Evolutionary conservation across 2,888 invertebrate genomes (phyloP).

Genomic region (Agrotis puta): DNA sequence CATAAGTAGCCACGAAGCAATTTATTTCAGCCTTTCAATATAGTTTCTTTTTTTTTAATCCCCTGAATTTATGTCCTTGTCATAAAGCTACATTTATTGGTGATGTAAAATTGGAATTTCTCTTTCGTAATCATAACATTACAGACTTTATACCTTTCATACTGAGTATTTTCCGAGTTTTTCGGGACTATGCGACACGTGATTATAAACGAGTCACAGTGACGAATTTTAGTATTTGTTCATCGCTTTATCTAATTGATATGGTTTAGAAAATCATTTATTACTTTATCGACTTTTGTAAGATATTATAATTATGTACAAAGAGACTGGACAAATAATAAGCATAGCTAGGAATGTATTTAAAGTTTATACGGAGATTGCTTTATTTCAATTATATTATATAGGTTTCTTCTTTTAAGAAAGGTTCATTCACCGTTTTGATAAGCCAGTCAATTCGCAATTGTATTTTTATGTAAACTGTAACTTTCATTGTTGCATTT

Average conservation of each 20-base stretch:
- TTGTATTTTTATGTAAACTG: conserved; percentile 1
- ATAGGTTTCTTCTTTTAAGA: background rate
- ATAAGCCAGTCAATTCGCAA: conserved; percentile 6
- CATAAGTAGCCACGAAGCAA: conserved; percentile 21
- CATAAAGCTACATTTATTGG: conserved; percentile 1
- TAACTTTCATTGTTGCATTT: conserved; percentile 6
- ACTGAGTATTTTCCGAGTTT: background rate
- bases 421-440: background rate
- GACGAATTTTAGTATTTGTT: background rate
- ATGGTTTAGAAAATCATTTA: background rate
- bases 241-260: background rate
- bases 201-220: background rate
- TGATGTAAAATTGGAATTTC: background rate
- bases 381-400: background rate
- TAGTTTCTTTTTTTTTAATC: conserved; percentile 11
- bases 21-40: conserved; percentile 26
- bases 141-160: background rate
- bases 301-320: too few relatives aligned
- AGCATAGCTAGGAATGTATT: too few relatives aligned
- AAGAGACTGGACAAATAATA: too few relatives aligned
- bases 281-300: too few relatives aligned
- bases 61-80: background rate
- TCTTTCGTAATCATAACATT: background rate
- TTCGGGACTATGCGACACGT: background rate
- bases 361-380: background rate